Conservation (phyloP, 2,113 vertebrate species). For the Bothrops jararaca region DNA sequence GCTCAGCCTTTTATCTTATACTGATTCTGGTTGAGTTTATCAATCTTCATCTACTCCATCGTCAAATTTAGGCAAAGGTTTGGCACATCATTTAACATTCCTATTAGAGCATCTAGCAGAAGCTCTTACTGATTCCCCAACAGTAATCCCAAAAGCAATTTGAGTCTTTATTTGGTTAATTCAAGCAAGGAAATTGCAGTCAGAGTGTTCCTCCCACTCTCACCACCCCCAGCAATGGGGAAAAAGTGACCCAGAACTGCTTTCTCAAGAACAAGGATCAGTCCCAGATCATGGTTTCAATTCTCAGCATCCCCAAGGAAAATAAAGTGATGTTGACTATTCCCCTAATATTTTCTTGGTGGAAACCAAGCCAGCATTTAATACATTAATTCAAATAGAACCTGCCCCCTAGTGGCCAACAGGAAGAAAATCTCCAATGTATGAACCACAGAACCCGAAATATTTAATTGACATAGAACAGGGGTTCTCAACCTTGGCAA, state of each 20-base stretch:
- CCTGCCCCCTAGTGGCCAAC: background rate
- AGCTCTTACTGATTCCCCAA: background rate
- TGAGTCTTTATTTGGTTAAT: background rate
- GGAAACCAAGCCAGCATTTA: background rate
- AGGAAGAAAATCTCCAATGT: background rate
- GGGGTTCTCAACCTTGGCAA: too few relatives aligned
- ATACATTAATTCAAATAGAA: background rate
- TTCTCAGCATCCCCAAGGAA: background rate
- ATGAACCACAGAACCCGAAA: background rate
- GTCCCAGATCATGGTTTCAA: background rate
- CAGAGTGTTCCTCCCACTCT: background rate
- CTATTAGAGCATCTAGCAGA: background rate
- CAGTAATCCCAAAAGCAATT: background rate
- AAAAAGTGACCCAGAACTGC: background rate
- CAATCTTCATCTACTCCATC: background rate
- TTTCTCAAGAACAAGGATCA: background rate
- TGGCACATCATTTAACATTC: background rate
- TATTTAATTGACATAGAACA: background rate
- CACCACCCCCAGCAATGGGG: background rate
- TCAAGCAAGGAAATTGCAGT: background rate
- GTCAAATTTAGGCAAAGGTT: background rate
- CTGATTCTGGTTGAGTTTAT: background rate
- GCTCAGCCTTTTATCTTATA: background rate
- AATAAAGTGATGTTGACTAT: background rate
- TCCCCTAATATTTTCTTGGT: background rate